Percentiles rank a stretch among this genome's conserved stretches.
Evolutionary conservation across 2,888 invertebrate species (phyloP).

Genomic region (Ceramica pisi): DNA sequence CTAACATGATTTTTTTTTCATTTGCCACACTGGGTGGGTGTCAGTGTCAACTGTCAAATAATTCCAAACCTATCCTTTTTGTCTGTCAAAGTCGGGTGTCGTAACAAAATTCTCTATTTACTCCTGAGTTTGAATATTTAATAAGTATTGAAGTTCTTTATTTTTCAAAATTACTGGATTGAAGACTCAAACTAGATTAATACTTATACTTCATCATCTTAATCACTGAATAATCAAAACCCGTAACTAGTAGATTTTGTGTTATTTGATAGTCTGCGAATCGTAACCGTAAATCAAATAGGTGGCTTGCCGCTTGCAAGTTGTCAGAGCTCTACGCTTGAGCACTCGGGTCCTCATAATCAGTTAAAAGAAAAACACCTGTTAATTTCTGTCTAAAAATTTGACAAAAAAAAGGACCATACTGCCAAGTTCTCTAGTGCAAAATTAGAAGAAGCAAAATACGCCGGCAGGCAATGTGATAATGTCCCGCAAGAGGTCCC

Average conservation of each 20-base stretch:
- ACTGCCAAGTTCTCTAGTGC: slow-evolving; percentile 29
- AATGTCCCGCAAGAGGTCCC: slow-evolving; percentile 87
- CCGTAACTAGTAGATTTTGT: slow-evolving; percentile 5
- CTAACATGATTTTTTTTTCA: background rate
- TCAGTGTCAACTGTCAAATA: slow-evolving; percentile 29
- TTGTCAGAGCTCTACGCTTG: slow-evolving; percentile 45
- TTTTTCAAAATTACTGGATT: slow-evolving; percentile 35
- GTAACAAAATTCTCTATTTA: slow-evolving; percentile 58
- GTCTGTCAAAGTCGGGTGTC: slow-evolving; percentile 60
- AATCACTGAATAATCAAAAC: slow-evolving; percentile 14
- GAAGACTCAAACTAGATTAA: slow-evolving; percentile 2
- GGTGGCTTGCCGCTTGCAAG: slow-evolving; percentile 42
- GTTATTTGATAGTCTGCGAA: slow-evolving; percentile 37
- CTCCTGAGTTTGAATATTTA: slow-evolving; percentile 26
- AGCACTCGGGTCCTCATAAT: slow-evolving; percentile 39
- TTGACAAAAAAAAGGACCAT: slow-evolving; percentile 25
- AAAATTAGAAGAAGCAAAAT: slow-evolving; percentile 26
- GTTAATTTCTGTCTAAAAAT: slow-evolving; percentile 26
- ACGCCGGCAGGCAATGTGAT: slow-evolving; percentile 77
- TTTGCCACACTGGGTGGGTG: slow-evolving; percentile 20
- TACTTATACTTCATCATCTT: slow-evolving; percentile 23
- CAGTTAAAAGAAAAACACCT: slow-evolving; percentile 35
- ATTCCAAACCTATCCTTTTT: slow-evolving; percentile 13
- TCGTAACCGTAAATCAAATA: slow-evolving; percentile 57
- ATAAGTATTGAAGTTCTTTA: slow-evolving; percentile 5